phyloP scores from a whole-genome alignment of 2,113 vertebrate genomes.

The Lophochroa leadbeateri region DNA sequence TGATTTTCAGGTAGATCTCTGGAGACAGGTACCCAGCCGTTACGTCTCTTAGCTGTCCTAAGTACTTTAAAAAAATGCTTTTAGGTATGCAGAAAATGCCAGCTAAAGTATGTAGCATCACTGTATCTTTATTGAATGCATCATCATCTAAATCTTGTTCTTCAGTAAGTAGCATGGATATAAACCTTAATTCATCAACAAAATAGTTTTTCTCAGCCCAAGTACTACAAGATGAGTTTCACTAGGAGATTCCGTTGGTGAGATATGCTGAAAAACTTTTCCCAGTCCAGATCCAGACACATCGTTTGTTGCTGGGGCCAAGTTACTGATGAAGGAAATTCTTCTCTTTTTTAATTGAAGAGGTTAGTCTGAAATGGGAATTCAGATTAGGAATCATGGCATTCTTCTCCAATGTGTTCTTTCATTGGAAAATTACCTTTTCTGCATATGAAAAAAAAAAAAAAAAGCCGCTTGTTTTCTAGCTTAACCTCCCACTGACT shows the following conservation, averaged over 20 bases:
- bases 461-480: background rate
- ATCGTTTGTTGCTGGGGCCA: background rate
- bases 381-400: background rate
- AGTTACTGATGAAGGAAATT: background rate
- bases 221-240: background rate
- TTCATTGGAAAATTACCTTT: background rate
- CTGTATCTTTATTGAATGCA: background rate
- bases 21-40: background rate
- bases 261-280: background rate
- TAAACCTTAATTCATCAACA: background rate
- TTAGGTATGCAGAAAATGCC: background rate
- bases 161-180: background rate
- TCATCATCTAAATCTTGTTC: background rate
- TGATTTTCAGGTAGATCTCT: background rate
- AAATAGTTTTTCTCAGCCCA: background rate
- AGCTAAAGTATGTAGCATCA: background rate
- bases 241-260: background rate
- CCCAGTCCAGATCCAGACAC: background rate
- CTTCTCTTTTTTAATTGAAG: background rate
- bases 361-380: background rate
- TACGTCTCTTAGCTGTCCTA: background rate
- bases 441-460: background rate
- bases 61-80: background rate
- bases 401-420: background rate
- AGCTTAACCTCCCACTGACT: background rate